These are phyloP conservation scores for Semnornis frantzii DNA, from an alignment of 2,113 vertebrate genomes.

Conservation along the genomic window DNA sequence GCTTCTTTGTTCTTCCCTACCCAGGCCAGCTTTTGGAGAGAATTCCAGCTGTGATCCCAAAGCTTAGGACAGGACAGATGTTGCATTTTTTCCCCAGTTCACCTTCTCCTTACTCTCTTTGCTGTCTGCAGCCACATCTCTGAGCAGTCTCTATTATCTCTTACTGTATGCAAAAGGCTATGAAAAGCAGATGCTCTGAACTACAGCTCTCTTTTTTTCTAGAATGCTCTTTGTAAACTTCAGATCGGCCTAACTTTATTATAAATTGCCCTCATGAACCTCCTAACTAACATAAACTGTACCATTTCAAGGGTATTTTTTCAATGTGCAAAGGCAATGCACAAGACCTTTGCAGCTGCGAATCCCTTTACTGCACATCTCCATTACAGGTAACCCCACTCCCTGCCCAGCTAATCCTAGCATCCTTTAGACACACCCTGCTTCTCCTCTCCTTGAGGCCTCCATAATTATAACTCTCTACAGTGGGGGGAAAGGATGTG, in stretches of 20 bases:
- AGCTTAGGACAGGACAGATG: background rate
- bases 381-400: background rate
- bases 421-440: background rate
- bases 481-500: background rate
- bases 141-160: background rate
- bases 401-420: background rate
- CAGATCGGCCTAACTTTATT: background rate
- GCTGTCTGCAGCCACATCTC: background rate
- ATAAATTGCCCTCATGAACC: background rate
- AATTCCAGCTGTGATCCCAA: background rate
- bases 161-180: background rate
- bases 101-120: background rate
- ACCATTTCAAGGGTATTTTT: background rate
- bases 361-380: background rate
- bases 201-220: background rate
- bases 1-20: background rate
- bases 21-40: background rate
- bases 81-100: background rate
- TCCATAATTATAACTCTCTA: background rate
- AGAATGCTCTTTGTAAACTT: background rate
- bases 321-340: background rate
- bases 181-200: background rate
- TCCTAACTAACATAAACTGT: background rate
- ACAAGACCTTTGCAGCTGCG: background rate
- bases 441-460: background rate